A percentile compares a stretch with the other conserved stretches of the same genome.
Evolutionary conservation across 2,113 vertebrate genomes (phyloP).

Genomic region (Astatotilapia flaviijosephi): DNA sequence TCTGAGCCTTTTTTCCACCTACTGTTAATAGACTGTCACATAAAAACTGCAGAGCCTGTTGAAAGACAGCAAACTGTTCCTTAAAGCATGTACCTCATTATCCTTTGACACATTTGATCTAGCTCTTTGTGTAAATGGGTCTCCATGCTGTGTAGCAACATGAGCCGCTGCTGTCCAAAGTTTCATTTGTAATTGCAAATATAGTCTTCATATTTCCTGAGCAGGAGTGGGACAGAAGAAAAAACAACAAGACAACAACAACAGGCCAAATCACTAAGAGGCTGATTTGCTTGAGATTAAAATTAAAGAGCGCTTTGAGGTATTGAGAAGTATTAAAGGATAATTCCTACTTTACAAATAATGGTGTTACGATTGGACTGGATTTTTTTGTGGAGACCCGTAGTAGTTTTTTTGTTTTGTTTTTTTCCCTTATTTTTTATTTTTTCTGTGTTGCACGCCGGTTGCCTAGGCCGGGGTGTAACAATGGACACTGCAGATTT

Average conservation of each 20-base stretch:
- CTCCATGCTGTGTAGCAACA: background rate
- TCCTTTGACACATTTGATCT: background rate
- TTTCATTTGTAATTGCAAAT: background rate
- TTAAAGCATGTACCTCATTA: background rate
- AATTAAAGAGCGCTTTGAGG: background rate
- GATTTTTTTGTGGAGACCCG: no score
- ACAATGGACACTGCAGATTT: background rate
- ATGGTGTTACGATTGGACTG: background rate
- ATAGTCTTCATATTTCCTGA: background rate
- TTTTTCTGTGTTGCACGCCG: no score
- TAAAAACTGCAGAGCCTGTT: background rate
- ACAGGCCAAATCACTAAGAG: background rate
- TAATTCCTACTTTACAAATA: background rate
- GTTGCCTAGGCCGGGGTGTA: no score
- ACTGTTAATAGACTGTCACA: background rate
- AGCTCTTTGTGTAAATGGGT: background rate
- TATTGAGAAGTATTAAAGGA: background rate
- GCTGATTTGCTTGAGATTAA: background rate
- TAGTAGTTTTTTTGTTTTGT: no score
- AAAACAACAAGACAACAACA: background rate
- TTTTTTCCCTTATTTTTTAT: no score
- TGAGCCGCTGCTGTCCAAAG: background rate
- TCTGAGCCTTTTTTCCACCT: background rate
- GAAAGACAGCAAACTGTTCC: background rate
- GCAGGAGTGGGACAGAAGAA: background rate